Percentiles rank a stretch among this genome's conserved stretches.
phyloP scores from a whole-genome alignment of 2,888 invertebrate species.

The Apamea anceps region DNA sequence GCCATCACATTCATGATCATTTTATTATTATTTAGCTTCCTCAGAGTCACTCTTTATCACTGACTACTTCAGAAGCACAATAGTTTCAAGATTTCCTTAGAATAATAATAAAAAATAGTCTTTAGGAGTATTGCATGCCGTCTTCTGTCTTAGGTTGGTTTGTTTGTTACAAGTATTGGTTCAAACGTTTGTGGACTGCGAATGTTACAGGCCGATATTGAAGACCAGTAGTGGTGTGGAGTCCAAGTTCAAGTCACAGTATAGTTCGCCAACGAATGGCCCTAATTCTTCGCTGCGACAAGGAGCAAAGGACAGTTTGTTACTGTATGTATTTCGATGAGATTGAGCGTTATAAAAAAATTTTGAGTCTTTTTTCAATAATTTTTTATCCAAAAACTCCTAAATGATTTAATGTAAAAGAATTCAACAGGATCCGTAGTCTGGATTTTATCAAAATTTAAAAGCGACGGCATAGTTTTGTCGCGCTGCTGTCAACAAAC shows the following conservation, averaged over 20 bases:
- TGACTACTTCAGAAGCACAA: constrained; percentile 58
- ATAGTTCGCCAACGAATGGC: constrained; percentile 91
- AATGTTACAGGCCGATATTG: constrained; percentile 83
- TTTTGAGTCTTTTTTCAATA: neutral
- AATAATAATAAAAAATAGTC: constrained; percentile 20
- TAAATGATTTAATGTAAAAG: neutral
- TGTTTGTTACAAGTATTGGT: constrained; percentile 29
- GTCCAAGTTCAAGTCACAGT: constrained; percentile 91
- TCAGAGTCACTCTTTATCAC: constrained; percentile 58
- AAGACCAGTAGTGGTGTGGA: constrained; percentile 85
- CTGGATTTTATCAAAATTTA: neutral
- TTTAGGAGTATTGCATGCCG: constrained; percentile 55
- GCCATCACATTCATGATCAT: constrained; percentile 63
- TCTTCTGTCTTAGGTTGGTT: constrained; percentile 27
- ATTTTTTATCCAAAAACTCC: neutral
- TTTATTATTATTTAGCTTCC: constrained; percentile 69
- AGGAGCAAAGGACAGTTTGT: constrained; percentile 94
- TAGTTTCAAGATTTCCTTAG: constrained; percentile 53
- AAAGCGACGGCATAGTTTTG: neutral
- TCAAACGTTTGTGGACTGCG: constrained; percentile 33
- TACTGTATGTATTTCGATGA: constrained; percentile 92
- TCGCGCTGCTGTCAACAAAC: neutral
- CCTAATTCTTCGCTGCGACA: constrained; percentile 93
- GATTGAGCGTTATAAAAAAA: neutral
- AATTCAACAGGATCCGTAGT: constrained; percentile 20